Evolutionary conservation across 2,888 invertebrate genomes (phyloP).

Genomic region (Agapetus fuscipes): DNA sequence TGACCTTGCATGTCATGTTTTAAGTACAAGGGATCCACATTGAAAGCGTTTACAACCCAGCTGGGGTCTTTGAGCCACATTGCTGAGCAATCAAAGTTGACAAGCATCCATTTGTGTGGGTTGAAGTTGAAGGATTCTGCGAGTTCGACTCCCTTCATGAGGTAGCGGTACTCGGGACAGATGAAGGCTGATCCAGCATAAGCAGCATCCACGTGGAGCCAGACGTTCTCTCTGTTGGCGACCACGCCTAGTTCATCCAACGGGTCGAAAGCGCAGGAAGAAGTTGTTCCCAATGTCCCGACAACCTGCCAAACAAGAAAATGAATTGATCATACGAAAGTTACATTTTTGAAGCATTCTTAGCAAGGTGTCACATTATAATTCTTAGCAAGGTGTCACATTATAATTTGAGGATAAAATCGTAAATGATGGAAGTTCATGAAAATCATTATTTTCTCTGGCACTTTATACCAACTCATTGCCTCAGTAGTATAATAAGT

Average conservation of each 20-base stretch:
- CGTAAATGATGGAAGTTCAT: too few relatives aligned
- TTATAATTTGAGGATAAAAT: too few relatives aligned
- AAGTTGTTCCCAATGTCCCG: constrained; percentile 89
- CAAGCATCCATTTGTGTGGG: constrained; percentile 98
- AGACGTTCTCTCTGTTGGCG: constrained; percentile 65
- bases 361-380: too few relatives aligned
- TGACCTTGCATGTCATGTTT: constrained; percentile 88
- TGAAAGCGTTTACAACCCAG: constrained; percentile 90
- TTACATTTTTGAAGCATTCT: too few relatives aligned
- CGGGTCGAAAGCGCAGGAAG: constrained; percentile 90
- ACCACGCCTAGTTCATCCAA: constrained; percentile 85
- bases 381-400: too few relatives aligned
- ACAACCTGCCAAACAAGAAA: constrained; percentile 49
- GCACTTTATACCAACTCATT: too few relatives aligned
- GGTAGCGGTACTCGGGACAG: constrained; percentile 89
- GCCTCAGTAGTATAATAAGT: too few relatives aligned
- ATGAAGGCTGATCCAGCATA: constrained; percentile 95
- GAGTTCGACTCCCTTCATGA: constrained; percentile 79
- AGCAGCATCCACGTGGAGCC: constrained; percentile 96
- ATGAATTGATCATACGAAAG: too few relatives aligned
- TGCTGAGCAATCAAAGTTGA: constrained; percentile 98
- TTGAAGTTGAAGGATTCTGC: constrained; percentile 98
- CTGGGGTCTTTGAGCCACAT: constrained; percentile 92
- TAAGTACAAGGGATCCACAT: constrained; percentile 93
- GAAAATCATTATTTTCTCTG: too few relatives aligned